Base-by-base conservation (phyloP, 2,888 invertebrate species). In the Heteropelma amictum region DNA sequence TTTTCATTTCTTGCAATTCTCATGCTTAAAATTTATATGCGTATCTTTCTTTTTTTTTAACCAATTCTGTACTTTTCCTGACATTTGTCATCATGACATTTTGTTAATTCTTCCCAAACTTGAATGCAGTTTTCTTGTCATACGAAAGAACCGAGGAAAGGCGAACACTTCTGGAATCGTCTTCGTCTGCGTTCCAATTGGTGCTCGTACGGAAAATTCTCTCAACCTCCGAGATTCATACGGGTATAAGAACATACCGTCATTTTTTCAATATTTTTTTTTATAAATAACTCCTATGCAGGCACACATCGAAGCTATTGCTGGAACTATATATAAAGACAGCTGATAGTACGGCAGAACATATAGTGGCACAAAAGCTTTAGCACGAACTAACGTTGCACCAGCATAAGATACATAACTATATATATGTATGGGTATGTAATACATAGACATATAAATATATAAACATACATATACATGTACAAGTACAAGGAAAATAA, bases 101-200 rank as follows among this genome's bases (percentile, higher is more conserved):
- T 54, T 72, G n/a, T 63, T 30, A 58, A 65, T 63, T 64, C 14
- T 28, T 12, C 14, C 51, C 28, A 58, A 72, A 72, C 67, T 72
- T 72, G 53, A 40, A 51, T 56, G 28, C 35, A 51, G 35, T 64
- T 73, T 63, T 33, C 30, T 33, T 1, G n/a, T 26, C 26, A 35
- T 12, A 19, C 10, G 28, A 10, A n/a, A 17, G 10, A 12, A 30
- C 19, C 49, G 12, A 17, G 35, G 2, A 12, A 40, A 63, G 0
- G 21, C 14, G 19, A 42, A n/a, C n/a, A n/a, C n/a, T 53, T 21
- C 5, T 35, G 3, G 4, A 35, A 5, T 19, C 21, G 23, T 14
- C 8, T 33, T 60, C 14, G 12, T 33, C 26, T 14, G 30, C 17
- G 23, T 17, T 26, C 19, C 23, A 19, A 63, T 54, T 61, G 19